Evolutionary conservation across 2,797 vertebrate species (phyloP).

Genomic region (Chaetodon trifasciatus): DNA sequence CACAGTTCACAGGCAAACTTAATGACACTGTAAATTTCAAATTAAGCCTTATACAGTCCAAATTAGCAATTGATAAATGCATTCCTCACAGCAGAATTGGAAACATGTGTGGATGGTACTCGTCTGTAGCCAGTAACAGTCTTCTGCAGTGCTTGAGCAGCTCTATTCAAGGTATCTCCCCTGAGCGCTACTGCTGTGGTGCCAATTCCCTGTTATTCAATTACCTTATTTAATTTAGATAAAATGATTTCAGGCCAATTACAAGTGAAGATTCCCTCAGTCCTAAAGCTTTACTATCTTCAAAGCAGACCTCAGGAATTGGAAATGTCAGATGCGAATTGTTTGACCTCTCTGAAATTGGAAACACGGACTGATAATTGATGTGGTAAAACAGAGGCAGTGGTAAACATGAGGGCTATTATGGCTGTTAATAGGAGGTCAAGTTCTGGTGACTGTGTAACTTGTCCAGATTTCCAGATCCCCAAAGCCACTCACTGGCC

Average conservation of each 20-base stretch:
- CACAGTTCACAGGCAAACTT: conserved; percentile 45
- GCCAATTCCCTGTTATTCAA: conserved; percentile 54
- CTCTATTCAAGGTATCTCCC: conserved; percentile 21
- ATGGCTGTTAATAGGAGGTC: conserved; percentile 19
- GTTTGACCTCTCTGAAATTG: conserved; percentile 35
- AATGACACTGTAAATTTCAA: conserved; percentile 42
- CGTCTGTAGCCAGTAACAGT: conserved; percentile 9
- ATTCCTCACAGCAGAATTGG: conserved; percentile 45
- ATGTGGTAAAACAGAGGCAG: conserved; percentile 33
- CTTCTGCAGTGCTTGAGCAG: too few species aligned
- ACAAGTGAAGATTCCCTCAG: conserved; percentile 48
- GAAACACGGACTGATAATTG: conserved; percentile 30
- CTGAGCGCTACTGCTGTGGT: conserved; percentile 32
- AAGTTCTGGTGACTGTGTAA: conserved; percentile 19
- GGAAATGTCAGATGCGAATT: conserved; percentile 46
- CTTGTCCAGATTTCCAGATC: conserved; percentile 29
- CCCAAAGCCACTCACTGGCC: conserved; percentile 31
- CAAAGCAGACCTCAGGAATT: conserved; percentile 25
- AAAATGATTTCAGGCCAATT: conserved; percentile 45
- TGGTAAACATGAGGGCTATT: not conserved
- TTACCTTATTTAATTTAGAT: conserved; percentile 67
- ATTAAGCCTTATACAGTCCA: conserved; percentile 35
- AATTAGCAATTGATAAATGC: conserved; percentile 43
- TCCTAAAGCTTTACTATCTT: conserved; percentile 32
- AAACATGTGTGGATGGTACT: conserved; percentile 37